phyloP scores from a whole-genome alignment of 2,113 vertebrate species.

The Tringa solitaria region DNA sequence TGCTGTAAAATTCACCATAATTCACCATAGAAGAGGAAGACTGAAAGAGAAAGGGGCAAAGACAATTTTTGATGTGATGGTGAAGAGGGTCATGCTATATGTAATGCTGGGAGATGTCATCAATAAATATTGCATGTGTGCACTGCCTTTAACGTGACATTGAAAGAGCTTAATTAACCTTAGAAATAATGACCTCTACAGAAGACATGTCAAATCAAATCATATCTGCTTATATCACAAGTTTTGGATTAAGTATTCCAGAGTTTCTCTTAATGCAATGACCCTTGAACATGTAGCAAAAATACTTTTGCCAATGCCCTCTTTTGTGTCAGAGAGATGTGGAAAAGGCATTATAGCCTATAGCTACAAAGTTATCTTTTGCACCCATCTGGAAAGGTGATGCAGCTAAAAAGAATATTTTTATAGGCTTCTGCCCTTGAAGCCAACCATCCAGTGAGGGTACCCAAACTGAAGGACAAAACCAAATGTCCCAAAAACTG shows the following conservation, averaged over 20 bases:
- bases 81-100: background rate
- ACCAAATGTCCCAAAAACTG: background rate
- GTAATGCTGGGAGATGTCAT: background rate
- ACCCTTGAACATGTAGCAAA: background rate
- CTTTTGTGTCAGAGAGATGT: background rate
- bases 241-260: background rate
- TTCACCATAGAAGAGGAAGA: background rate
- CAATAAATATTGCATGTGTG: background rate
- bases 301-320: background rate
- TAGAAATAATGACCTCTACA: background rate
- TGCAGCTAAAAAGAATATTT: background rate
- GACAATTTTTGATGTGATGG: background rate
- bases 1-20: background rate
- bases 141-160: background rate
- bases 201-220: background rate
- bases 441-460: background rate
- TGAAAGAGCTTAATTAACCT: conserved; percentile 21
- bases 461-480: background rate
- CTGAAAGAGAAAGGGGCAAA: background rate
- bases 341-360: background rate
- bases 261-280: background rate
- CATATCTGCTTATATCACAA: background rate
- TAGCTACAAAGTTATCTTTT: background rate
- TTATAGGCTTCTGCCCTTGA: background rate
- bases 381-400: background rate